Evolutionary conservation across 2,888 invertebrate species (phyloP).

Genomic region (Melinaea marsaeus): DNA sequence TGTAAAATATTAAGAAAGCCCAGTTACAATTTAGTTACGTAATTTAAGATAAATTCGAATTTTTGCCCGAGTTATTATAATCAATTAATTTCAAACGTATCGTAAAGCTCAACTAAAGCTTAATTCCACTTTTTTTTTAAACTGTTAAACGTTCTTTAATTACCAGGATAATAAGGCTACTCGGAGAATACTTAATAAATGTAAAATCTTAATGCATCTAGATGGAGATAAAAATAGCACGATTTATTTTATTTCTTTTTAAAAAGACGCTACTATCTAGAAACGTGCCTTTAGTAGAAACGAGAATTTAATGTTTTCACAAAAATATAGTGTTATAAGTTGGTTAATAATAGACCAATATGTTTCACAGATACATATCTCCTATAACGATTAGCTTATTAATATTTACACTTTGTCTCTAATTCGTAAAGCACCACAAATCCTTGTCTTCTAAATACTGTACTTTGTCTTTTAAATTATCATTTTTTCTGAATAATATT

Average conservation of each 20-base stretch:
- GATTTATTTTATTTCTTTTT: neutral
- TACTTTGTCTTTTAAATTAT: neutral
- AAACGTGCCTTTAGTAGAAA: neutral
- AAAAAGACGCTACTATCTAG: neutral
- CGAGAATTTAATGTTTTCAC: neutral
- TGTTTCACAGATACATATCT: too few relatives aligned
- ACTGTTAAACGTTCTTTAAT: slow-evolving; percentile 7
- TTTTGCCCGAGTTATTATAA: neutral
- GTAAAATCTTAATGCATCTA: neutral
- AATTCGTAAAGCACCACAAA: neutral
- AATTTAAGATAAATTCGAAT: neutral
- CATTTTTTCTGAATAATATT: neutral
- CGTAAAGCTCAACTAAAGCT: slow-evolving; percentile 3
- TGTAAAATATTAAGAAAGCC: too few relatives aligned
- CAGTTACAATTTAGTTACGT: too few relatives aligned
- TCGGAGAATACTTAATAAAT: neutral
- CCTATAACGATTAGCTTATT: too few relatives aligned
- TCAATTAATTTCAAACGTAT: slow-evolving; percentile 9
- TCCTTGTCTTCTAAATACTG: neutral
- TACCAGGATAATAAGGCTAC: slow-evolving; percentile 6
- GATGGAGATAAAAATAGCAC: neutral
- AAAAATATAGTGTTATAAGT: neutral
- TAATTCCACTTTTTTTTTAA: slow-evolving; percentile 10
- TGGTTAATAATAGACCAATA: neutral
- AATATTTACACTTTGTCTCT: too few relatives aligned